A percentile compares a stretch with the other conserved stretches of the same genome.
These are phyloP conservation scores for Ichneumon xanthorius DNA, from an alignment of 2,888 invertebrate genomes.

Conservation along the genomic window DNA sequence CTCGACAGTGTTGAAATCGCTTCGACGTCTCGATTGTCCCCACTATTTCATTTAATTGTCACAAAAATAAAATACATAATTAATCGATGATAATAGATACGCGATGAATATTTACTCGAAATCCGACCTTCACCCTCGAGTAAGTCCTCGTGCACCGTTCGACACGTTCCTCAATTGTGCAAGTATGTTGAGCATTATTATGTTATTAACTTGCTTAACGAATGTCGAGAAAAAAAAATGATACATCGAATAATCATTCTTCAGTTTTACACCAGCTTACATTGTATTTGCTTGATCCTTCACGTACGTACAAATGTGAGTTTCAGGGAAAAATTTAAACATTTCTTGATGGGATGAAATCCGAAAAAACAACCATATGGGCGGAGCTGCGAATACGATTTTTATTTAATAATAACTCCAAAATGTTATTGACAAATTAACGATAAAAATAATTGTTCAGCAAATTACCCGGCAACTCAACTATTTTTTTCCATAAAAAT, in stretches of 20 bases:
- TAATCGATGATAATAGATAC: constrained; percentile 52
- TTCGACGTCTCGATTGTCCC: constrained; percentile 32
- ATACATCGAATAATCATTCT: not conserved
- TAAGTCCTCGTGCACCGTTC: not conserved
- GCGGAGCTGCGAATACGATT: too few relatives aligned
- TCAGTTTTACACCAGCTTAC: too few relatives aligned
- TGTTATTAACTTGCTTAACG: not conserved
- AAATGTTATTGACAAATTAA: too few relatives aligned
- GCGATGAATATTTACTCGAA: constrained; percentile 36
- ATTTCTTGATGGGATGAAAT: too few relatives aligned
- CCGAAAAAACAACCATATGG: too few relatives aligned
- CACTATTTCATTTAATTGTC: constrained; percentile 20
- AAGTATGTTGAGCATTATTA: not conserved
- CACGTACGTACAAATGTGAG: too few relatives aligned
- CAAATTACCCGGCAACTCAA: too few relatives aligned
- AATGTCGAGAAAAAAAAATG: not conserved
- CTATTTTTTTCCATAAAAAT: too few relatives aligned
- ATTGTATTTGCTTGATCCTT: too few relatives aligned
- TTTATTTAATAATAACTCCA: too few relatives aligned
- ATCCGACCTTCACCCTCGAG: constrained; percentile 35
- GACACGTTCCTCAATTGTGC: not conserved
- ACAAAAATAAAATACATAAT: constrained; percentile 56
- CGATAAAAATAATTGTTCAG: too few relatives aligned
- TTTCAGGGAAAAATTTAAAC: too few relatives aligned
- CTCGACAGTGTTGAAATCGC: constrained; percentile 57